Conservation (phyloP, 1,140 invertebrate species). For the Phymorhynchus buccinoides region DNA sequence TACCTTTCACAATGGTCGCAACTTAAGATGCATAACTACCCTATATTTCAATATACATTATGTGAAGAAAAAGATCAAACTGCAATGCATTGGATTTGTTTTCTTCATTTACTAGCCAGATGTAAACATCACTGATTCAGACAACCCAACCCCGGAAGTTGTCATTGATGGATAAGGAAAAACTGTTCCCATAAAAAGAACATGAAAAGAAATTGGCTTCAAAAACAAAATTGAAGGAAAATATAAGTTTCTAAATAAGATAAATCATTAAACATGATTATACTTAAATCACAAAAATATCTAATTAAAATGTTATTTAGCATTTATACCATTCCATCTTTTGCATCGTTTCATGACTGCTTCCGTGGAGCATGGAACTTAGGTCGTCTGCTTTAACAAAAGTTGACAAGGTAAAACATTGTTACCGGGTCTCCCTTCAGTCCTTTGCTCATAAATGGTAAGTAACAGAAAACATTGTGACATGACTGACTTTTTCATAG, state of each 20-base stretch:
- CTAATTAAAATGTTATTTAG: background rate
- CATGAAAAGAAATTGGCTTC: background rate
- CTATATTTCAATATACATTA: background rate
- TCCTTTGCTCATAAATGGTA: no score
- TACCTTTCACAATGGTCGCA: background rate
- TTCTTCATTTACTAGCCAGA: background rate
- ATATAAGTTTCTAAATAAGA: background rate
- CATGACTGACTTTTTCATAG: no score
- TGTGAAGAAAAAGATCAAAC: background rate
- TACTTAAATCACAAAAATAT: background rate
- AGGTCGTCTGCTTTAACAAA: background rate
- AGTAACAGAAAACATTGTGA: no score
- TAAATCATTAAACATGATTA: background rate
- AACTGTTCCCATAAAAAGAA: background rate
- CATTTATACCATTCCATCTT: background rate
- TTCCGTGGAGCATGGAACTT: background rate
- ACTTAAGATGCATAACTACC: background rate
- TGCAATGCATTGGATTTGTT: background rate
- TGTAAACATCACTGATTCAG: slow-evolving; percentile 7
- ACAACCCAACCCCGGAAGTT: slow-evolving; percentile 26
- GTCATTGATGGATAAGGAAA: background rate
- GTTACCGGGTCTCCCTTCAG: no score
- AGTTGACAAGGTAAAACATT: no score
- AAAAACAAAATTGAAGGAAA: background rate
- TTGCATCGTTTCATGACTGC: background rate